phyloP scores from a whole-genome alignment of 2,113 vertebrate species.

The Henicopernis longicauda region DNA sequence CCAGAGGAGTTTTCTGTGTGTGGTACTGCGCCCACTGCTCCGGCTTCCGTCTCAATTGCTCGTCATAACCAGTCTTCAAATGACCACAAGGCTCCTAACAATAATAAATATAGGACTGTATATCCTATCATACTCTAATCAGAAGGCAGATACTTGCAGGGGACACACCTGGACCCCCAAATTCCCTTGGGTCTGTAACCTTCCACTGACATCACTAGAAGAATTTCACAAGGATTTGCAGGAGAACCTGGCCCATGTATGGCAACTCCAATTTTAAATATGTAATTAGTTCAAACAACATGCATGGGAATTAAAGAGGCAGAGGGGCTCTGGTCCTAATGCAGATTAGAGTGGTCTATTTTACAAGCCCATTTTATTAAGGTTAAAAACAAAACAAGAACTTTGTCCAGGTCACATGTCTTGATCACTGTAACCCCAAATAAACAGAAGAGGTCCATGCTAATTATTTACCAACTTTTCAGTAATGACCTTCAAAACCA shows the following conservation, averaged over 20 bases:
- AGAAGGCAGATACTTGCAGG: background rate
- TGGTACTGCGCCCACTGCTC: slow-evolving; percentile 92
- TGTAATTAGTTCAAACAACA: background rate
- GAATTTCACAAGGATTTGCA: background rate
- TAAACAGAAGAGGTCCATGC: background rate
- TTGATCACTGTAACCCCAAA: background rate
- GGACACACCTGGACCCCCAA: background rate
- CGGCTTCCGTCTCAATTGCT: slow-evolving; percentile 87
- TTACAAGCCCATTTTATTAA: background rate
- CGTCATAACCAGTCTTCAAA: slow-evolving; percentile 86
- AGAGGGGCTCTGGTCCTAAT: background rate
- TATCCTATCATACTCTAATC: background rate
- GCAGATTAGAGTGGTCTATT: background rate
- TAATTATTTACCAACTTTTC: background rate
- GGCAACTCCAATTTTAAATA: background rate
- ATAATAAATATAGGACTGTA: background rate
- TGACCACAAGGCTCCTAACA: slow-evolving; percentile 85
- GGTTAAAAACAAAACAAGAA: background rate
- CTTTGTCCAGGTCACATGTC: background rate
- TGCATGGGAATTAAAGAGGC: background rate
- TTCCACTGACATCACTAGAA: background rate
- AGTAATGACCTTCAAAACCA: background rate
- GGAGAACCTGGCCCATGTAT: background rate
- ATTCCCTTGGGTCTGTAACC: background rate
- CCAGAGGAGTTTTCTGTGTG: slow-evolving; percentile 75